Evolutionary conservation across 2,888 invertebrate genomes (phyloP).

Genomic region (Spodoptera exigua): DNA sequence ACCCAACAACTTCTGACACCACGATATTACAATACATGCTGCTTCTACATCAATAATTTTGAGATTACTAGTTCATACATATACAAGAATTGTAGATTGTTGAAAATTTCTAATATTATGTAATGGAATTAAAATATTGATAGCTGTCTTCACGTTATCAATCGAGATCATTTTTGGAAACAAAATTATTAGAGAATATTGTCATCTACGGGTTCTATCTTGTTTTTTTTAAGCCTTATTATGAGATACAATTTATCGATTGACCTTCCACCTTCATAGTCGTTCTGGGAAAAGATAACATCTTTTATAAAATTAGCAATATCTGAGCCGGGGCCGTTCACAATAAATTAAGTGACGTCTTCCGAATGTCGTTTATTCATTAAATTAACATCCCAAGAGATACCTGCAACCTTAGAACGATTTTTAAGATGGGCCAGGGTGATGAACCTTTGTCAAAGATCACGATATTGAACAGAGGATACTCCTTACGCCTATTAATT

Average conservation of each 20-base stretch:
- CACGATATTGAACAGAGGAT: slow-evolving; percentile 2
- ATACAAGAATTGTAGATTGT: no score
- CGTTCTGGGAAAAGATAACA: no score
- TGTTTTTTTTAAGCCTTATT: no score
- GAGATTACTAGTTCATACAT: slow-evolving; percentile 12
- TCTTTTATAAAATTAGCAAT: no score
- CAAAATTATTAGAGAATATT: no score
- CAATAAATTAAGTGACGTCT: neutral
- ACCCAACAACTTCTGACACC: slow-evolving; percentile 74
- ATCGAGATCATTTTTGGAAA: no score
- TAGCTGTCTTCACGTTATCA: no score
- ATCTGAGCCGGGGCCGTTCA: neutral
- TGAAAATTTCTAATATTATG: no score
- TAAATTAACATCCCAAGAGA: slow-evolving; percentile 9
- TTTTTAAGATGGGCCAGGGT: neutral
- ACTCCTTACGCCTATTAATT: slow-evolving; percentile 23
- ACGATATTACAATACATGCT: slow-evolving; percentile 67
- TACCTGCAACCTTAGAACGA: neutral
- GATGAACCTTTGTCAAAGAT: slow-evolving; percentile 3
- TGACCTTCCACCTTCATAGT: no score
- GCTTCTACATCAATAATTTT: slow-evolving; percentile 47
- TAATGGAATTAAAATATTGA: no score
- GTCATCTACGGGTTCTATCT: no score
- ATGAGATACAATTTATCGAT: no score
- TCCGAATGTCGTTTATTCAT: neutral